These are phyloP conservation scores for Drosophila punjabiensis DNA, from an alignment of 1,140 invertebrate genomes.

Conservation along the genomic window DNA sequence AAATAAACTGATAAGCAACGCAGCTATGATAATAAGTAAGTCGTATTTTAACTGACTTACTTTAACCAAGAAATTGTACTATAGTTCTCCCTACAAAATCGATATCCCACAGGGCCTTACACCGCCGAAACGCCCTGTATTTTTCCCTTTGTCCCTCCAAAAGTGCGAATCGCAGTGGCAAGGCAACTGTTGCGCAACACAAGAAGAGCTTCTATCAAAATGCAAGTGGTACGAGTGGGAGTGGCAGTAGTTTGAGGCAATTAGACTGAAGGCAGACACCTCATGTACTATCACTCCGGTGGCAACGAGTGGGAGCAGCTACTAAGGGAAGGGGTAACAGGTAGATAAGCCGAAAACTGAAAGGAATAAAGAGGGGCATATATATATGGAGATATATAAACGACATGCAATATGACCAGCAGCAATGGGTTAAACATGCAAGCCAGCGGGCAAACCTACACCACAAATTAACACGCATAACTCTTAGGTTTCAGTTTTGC, in stretches of 20 bases:
- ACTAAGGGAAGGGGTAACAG: constrained; percentile 11
- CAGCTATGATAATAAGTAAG: constrained; percentile 5
- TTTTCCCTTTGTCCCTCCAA: not conserved
- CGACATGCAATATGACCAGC: constrained; percentile 66
- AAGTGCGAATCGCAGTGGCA: constrained; percentile 4
- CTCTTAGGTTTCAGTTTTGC: constrained; percentile 28
- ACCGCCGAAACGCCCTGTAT: constrained; percentile 18
- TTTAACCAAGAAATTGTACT: constrained; percentile 11
- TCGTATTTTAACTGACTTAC: constrained; percentile 2
- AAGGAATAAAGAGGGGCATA: constrained; percentile 32
- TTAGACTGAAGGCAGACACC: constrained; percentile 27
- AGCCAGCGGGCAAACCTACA: constrained; percentile 68
- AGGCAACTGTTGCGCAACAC: constrained; percentile 57
- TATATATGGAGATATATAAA: constrained; percentile 6
- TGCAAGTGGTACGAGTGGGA: constrained; percentile 8
- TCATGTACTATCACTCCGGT: constrained; percentile 15
- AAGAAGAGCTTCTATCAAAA: constrained; percentile 15
- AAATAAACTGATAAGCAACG: constrained; percentile 25
- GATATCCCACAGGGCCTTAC: constrained; percentile 28
- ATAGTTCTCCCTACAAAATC: constrained; percentile 14
- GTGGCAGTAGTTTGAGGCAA: constrained; percentile 14
- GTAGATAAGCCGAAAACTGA: constrained; percentile 44
- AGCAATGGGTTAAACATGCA: constrained; percentile 61
- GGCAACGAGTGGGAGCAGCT: constrained; percentile 6
- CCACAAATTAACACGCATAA: constrained; percentile 51